Evolutionary conservation across 2,797 vertebrate species (phyloP), one percentile per base, ranked within the genome.

Genomic region (Sciurus carolinensis): DNA sequence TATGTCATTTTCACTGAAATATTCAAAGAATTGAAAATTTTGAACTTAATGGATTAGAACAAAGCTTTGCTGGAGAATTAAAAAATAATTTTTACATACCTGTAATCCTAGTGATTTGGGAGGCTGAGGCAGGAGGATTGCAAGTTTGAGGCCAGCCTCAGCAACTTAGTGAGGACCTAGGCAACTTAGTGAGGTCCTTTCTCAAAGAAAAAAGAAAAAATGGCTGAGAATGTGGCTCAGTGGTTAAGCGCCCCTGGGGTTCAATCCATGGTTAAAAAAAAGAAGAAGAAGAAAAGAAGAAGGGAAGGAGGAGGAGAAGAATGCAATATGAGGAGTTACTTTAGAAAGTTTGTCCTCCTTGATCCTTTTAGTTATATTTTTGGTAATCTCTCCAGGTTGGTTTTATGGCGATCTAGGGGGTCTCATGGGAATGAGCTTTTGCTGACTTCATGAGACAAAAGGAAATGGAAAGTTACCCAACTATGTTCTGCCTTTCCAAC

Each of bases 371-470:
- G 97, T 33, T 96, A 94, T 92, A 79, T 94, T 91, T 59, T 83
- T 96, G 93, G 77, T 96, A 57, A 92, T 67, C 1, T 54, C 52
- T 86, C 84, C 97, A 59, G 82, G 82, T 96, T 94, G 96, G 86
- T 97, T 97, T 96, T 90, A 94, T 95, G 80, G 87, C 94, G 97
- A 11, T 30, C 82, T 95, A 6, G 1, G 90, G 33, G 57, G 52
- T 97, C 95, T 97, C 95, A 91, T 52, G 71, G 96, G 95, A 97
- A 96, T 88, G 92, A 92, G 79, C 73, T 87, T 98, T 96, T 95
- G 87, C 94, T 94, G 95, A 97, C 7, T 66, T 59, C 79, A 52
- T 90, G 77, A 71, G 95, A 97, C 93, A 97, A 93, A 98, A 97
- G 94, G 93, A 95, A 92, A 87, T 30, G 47, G 67, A 94, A 98